Base-by-base conservation (phyloP, 2,888 invertebrate species). In the Clanis bilineata region DNA sequence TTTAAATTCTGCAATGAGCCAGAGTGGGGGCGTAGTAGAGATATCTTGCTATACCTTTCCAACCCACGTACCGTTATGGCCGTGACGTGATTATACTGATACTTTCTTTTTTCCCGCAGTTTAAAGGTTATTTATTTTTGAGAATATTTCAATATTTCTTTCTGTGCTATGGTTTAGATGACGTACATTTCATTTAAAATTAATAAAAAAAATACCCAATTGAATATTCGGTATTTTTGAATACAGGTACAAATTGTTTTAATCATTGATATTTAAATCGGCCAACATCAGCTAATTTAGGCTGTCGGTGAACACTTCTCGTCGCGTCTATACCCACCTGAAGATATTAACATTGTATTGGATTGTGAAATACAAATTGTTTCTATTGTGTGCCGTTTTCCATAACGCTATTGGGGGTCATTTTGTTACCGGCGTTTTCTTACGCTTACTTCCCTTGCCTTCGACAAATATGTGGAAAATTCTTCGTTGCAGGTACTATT, bases 261-360 rank as follows among this genome's bases (percentile, higher is more conserved):
- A 36, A 36, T 2, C 12, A 9, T 10, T 22, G 9, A 7, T 9
- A 2, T 18, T 18, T 10, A 3, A 28, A 32, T 9, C n/a, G 7
- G 10, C 4, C 18, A 51, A 41, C 7, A 18, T 18, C 18, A 51
- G 4, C 18, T 32, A 18, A 32, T 32, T 51, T 18, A 32, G 7
- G n/a, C 4, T 15, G 32, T 0, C 15, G 12, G 15, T 7, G 2
- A 51, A 57, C 41, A 61, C 32, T 68, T 70, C 56, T 23, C 59
- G 10, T 6, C n/a, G 44, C 60, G 65, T 68, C 28, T 71, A 68
- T 77, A 74, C 76, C 74, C 72, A 70, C 71, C 72, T 69, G 70
- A 74, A 81, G 77, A 76, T 73, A 76, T 71, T 73, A 66, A 73
- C 76, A 80, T 76, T 75, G 77, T 77, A 76, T 71, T 66, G 64